Evolutionary conservation across 2,797 vertebrate genomes (phyloP), one percentile per base, ranked within the genome.

Genomic region (Pipistrellus pygmaeus): DNA sequence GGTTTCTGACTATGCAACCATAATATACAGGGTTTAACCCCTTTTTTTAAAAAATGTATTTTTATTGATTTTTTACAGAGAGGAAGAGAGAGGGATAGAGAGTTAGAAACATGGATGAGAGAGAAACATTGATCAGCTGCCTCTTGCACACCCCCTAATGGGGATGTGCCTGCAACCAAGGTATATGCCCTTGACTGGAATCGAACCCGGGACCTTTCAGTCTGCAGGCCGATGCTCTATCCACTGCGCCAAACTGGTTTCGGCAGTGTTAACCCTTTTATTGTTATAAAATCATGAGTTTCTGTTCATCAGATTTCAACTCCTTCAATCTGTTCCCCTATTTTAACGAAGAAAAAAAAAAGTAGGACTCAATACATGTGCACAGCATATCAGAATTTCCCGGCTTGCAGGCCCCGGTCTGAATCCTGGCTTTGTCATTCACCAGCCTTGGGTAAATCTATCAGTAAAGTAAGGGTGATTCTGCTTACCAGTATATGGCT

Each of bases 351-450:
- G 64, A 66, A 78, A 77, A 78, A 78, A 77, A 93, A n/a, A 3
- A 44, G 68, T 13, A 68, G 68, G 35, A 53, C 30, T 78, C 77
- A 21, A 21, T 48, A 30, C 3, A n/a, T 15, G 69, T 20, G 2
- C 7, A 5, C 10, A 7, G 12, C 62, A 9, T 5, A 11, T 46
- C 30, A 60, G 32, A 78, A 77, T 41, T 27, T 51, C 62, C 27
- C 21, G 71, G 66, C 18, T 41, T 72, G 51, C 23, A 84, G 44
- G 53, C 21, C 32, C 32, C 32, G 23, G 38, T 38, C 32, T 30
- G 71, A 71, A 75, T 93, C 72, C 44, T 72, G 80, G 44, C 30
- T 90, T 84, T 78, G 69, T 27, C 64, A n/a, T 46, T 92, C 73
- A 15, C 48, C 38, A 21, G n/a, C 35, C 68, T 62, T 68, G 35